Evolutionary conservation across 2,797 vertebrate genomes (phyloP), one percentile per base, ranked within the genome.

Genomic region (Sebastes trivittatus): DNA sequence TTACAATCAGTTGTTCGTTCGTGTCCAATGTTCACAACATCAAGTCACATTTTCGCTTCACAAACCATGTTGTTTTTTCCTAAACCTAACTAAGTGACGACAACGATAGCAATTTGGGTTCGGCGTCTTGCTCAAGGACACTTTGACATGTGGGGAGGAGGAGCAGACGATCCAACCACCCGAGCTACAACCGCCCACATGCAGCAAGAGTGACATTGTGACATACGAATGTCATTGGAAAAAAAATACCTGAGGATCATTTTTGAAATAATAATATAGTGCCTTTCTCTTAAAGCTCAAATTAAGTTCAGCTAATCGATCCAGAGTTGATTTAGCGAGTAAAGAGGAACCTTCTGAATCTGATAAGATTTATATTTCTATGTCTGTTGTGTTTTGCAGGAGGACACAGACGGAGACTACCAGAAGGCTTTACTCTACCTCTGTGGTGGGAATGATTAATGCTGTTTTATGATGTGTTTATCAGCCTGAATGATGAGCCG

Each of bases 391-490:
- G 58, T 60, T 71, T 90, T 91, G 75, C 93, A 99, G 98, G 95
- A 96, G 36, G 98, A 99, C 89, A 98, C 98, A 0, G 92, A 92
- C 0, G 98, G 98, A 56, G 97, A 99, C 93, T 99, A 98, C 89
- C 96, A 97, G 93, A 99, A 97, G 89, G 96, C 97, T 0, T 92
- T 99, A 32, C 95, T 98, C 72, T 96, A 97, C 85, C 96, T 99
- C 86, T 99, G 97, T 2, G 97, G 97, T 0, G 97, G 97, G 3
- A 96, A 97, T 36, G 97, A 96, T 90, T 95, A 91, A 92, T 87
- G 67, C 2, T 13, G 66, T 27, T 64, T 78, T 46, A 55, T 67
- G 52, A 83, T 10, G 46, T 23, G 61, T 62, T 67, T 23, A 55
- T 82, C 78, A 69, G 84, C 77, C 76, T 61, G 81, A 90, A 38